A percentile compares a stretch with the other conserved stretches of the same genome.
Evolutionary conservation across 1,140 invertebrate species (phyloP).

Genomic region (Monomorium pharaonis): DNA sequence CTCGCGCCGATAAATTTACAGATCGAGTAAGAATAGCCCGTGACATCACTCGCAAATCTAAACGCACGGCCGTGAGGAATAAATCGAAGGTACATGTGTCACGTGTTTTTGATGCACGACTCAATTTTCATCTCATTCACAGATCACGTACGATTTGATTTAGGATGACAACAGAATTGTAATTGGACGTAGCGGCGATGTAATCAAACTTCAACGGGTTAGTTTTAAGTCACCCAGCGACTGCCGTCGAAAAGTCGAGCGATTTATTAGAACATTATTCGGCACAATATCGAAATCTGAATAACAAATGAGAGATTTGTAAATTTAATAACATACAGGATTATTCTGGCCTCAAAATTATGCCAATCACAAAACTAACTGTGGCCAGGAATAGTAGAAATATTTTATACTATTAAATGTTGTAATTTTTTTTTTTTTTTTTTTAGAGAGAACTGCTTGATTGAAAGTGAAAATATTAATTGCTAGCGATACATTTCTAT

Average conservation of each 20-base stretch:
- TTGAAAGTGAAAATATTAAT: too few species aligned
- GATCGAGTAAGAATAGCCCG: not conserved
- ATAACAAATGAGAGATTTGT: not conserved
- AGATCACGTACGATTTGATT: not conserved
- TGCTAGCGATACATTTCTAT: too few species aligned
- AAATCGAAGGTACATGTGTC: not conserved
- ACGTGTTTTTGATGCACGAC: not conserved
- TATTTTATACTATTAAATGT: too few species aligned
- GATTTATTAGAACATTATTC: not conserved
- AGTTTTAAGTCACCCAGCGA: not conserved
- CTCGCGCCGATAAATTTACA: constrained; percentile 7
- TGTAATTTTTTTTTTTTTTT: too few species aligned
- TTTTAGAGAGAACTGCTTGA: too few species aligned
- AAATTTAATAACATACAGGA: not conserved
- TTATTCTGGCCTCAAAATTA: not conserved
- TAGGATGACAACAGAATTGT: not conserved
- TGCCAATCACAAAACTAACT: not conserved
- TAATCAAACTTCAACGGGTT: not conserved
- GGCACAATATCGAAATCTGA: not conserved
- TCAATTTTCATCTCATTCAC: constrained; percentile 27
- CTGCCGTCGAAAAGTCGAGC: not conserved
- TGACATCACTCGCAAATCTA: not conserved
- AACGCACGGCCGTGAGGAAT: not conserved
- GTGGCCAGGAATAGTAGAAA: too few species aligned
- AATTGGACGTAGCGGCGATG: not conserved